Evolutionary conservation across 2,113 vertebrate genomes (phyloP).

Genomic region (Ptilonorhynchus violaceus): DNA sequence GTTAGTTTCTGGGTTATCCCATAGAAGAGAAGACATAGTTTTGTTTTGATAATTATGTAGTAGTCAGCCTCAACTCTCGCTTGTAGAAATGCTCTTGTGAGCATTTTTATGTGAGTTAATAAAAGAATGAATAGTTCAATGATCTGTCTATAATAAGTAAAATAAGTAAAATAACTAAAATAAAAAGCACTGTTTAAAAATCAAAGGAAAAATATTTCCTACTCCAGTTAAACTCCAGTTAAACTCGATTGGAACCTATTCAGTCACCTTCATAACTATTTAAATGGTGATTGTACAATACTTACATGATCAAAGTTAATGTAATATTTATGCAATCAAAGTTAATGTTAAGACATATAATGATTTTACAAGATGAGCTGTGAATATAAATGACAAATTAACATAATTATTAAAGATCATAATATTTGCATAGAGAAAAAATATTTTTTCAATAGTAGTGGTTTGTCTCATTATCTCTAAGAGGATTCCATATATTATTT

Average conservation of each 20-base stretch:
- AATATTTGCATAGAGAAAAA: conserved; percentile 69
- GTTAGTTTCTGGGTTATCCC: neutral
- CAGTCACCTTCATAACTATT: conserved; percentile 59
- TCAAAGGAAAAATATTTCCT: conserved; percentile 16
- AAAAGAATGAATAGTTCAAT: neutral
- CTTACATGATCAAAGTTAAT: conserved; percentile 72
- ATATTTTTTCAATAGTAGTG: conserved; percentile 54
- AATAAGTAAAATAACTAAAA: conserved; percentile 2
- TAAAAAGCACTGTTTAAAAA: neutral
- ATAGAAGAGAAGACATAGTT: neutral
- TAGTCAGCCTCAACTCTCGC: neutral
- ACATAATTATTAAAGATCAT: conserved; percentile 75
- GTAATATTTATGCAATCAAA: conserved; percentile 81
- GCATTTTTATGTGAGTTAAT: neutral
- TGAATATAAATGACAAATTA: conserved; percentile 77
- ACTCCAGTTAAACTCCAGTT: conserved; percentile 31
- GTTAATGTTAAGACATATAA: conserved; percentile 72
- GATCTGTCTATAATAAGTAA: neutral
- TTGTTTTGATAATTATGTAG: neutral
- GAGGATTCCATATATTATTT: conserved; percentile 32
- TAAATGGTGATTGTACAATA: conserved; percentile 63
- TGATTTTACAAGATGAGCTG: conserved; percentile 59
- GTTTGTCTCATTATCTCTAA: conserved; percentile 50
- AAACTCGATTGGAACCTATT: conserved; percentile 14
- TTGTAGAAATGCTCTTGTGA: neutral